phyloP scores from a whole-genome alignment of 2,888 invertebrate genomes.

The Spodoptera littoralis region DNA sequence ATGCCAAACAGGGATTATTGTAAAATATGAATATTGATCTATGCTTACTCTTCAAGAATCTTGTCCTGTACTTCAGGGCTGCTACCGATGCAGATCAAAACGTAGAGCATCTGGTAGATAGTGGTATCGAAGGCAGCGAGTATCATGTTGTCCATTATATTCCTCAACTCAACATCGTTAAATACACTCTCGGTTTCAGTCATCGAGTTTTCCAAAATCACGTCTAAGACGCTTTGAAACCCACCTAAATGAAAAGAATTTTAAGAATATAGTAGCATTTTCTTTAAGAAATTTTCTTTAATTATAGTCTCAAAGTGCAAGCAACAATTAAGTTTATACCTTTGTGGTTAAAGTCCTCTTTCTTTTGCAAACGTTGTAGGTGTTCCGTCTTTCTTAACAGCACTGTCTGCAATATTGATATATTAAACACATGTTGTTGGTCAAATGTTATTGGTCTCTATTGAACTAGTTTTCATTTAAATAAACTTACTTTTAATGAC shows the following conservation, averaged over 20 bases:
- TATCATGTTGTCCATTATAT: slow-evolving; percentile 45
- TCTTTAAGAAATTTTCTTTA: too few relatives aligned
- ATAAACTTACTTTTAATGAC: too few relatives aligned
- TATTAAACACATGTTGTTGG: too few relatives aligned
- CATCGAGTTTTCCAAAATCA: slow-evolving; percentile 40
- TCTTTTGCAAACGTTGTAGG: slow-evolving; percentile 25
- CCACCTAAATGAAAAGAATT: slow-evolving; percentile 6
- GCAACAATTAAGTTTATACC: slow-evolving; percentile 5
- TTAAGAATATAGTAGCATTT: too few relatives aligned
- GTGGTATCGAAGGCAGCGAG: slow-evolving; percentile 51
- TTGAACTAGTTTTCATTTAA: too few relatives aligned
- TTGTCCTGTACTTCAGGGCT: slow-evolving; percentile 43
- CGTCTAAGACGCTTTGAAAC: slow-evolving; percentile 33
- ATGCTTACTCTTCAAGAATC: slow-evolving; percentile 47
- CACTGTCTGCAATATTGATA: slow-evolving; percentile 39
- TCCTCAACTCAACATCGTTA: slow-evolving; percentile 40
- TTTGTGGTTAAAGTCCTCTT: slow-evolving; percentile 3
- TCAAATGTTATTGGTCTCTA: too few relatives aligned
- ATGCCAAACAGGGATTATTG: too few relatives aligned
- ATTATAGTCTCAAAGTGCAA: too few relatives aligned
- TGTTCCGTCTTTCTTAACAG: slow-evolving; percentile 35
- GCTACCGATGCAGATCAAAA: slow-evolving; percentile 51
- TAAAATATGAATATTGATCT: too few relatives aligned
- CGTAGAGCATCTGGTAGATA: slow-evolving; percentile 38
- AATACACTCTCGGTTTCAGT: slow-evolving; percentile 25